A percentile compares a stretch with the other conserved stretches of the same genome.
Evolutionary conservation across 2,888 invertebrate species (phyloP).

Genomic region (Eugnorisma glareosa): DNA sequence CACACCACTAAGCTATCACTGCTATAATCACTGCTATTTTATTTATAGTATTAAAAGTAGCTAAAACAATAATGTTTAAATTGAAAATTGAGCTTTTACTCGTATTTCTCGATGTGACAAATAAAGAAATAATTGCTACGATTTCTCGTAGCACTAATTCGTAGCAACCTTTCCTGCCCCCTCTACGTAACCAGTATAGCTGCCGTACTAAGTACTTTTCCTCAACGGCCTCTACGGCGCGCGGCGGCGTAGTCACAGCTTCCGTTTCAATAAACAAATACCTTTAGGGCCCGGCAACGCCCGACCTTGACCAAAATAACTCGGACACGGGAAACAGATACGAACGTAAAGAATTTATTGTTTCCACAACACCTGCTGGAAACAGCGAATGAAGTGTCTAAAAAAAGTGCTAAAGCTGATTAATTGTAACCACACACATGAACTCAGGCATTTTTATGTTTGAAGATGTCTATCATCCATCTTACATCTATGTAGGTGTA

Average conservation of each 20-base stretch:
- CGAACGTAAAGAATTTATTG: slow-evolving; percentile 49
- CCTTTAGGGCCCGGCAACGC: slow-evolving; percentile 46
- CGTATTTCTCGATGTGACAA: not conserved
- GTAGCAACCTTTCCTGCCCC: not conserved
- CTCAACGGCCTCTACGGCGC: not conserved
- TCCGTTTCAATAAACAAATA: slow-evolving; percentile 11
- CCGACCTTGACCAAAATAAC: slow-evolving; percentile 60
- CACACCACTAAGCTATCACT: too few relatives aligned
- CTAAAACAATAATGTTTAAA: not conserved
- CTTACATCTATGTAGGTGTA: not conserved
- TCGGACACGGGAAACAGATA: slow-evolving; percentile 58
- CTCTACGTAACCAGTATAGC: slow-evolving; percentile 5
- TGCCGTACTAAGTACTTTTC: not conserved
- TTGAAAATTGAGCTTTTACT: not conserved
- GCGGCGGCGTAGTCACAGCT: not conserved
- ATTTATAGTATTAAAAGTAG: not conserved
- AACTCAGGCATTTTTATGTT: slow-evolving; percentile 2
- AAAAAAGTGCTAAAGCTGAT: slow-evolving; percentile 36
- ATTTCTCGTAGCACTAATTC: slow-evolving; percentile 33
- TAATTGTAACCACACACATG: slow-evolving; percentile 18
- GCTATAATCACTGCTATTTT: too few relatives aligned
- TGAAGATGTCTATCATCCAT: too few relatives aligned
- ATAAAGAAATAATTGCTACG: slow-evolving; percentile 2
- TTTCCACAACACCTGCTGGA: slow-evolving; percentile 48
- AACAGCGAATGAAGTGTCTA: slow-evolving; percentile 27